Evolutionary conservation across 2,797 vertebrate genomes (phyloP).

Genomic region (Okamejei kenojei): DNA sequence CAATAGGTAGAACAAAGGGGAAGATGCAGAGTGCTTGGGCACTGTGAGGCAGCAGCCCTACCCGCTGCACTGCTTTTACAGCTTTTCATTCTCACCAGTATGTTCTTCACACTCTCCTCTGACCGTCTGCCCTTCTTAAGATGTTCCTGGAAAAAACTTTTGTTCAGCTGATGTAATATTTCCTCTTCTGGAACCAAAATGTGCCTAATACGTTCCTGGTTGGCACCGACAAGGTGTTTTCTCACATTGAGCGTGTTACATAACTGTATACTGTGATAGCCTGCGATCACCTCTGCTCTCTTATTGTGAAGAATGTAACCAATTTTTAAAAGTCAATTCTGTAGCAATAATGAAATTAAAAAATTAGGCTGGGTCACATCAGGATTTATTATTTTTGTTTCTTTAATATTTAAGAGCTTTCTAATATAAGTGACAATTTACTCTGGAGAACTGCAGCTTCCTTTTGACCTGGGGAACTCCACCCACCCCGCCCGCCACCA

Average conservation of each 20-base stretch:
- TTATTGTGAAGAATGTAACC: not conserved
- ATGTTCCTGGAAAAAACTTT: not conserved
- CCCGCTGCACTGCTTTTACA: no score
- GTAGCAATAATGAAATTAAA: not conserved
- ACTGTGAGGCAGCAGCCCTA: no score
- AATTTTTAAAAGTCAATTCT: not conserved
- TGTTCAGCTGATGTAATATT: not conserved
- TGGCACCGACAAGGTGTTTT: no score
- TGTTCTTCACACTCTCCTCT: not conserved
- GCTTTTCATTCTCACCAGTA: not conserved
- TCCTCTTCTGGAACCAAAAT: not conserved
- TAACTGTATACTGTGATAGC: not conserved
- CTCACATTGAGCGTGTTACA: not conserved
- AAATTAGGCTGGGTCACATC: not conserved
- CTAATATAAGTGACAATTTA: not conserved
- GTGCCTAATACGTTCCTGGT: no score
- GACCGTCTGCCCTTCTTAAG: not conserved
- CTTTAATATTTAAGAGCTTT: not conserved
- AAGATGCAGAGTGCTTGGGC: not conserved
- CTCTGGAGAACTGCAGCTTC: not conserved
- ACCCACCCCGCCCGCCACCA: no score
- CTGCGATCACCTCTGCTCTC: not conserved
- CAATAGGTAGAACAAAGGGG: no score
- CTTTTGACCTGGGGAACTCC: not conserved
- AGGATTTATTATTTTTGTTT: not conserved